These are phyloP conservation scores for Sarotherodon lohbergeri DNA, from an alignment of 2,113 vertebrate genomes.

Conservation along the genomic window DNA sequence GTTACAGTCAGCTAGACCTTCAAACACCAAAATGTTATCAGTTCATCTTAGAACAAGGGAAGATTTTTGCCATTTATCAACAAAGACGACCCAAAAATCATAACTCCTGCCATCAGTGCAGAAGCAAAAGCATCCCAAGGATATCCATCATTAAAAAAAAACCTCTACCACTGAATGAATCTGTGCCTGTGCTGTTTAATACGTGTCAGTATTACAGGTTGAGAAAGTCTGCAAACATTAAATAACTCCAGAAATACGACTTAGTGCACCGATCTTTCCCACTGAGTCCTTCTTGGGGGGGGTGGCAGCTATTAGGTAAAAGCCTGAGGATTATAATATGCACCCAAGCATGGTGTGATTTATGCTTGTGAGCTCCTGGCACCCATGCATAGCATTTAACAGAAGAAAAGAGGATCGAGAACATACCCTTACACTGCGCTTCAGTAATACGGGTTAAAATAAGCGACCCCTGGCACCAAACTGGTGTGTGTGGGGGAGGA, in stretches of 20 bases:
- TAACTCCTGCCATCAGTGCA: not conserved
- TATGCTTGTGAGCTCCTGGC: not conserved
- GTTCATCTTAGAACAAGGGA: not conserved
- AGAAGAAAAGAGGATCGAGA: not conserved
- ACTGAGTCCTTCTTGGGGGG: not conserved
- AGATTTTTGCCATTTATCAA: not conserved
- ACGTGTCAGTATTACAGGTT: not conserved
- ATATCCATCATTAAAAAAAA: not conserved
- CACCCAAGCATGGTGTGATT: not conserved
- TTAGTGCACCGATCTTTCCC: not conserved
- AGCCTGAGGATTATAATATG: not conserved
- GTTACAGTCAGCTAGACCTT: not conserved
- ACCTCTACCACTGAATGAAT: not conserved
- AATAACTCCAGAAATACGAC: not conserved
- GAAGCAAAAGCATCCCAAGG: not conserved
- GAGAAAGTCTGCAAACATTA: not conserved
- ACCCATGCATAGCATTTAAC: not conserved
- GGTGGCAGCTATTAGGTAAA: not conserved
- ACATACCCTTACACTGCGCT: not conserved
- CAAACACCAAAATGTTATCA: not conserved
- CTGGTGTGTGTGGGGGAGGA: not conserved
- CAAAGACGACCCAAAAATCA: not conserved
- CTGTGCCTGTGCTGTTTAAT: not conserved
- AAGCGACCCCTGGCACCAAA: not conserved
- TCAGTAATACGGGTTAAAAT: not conserved